phyloP scores from a whole-genome alignment of 92 coral and sea anemone species.

The Heteractis magnifica region DNA sequence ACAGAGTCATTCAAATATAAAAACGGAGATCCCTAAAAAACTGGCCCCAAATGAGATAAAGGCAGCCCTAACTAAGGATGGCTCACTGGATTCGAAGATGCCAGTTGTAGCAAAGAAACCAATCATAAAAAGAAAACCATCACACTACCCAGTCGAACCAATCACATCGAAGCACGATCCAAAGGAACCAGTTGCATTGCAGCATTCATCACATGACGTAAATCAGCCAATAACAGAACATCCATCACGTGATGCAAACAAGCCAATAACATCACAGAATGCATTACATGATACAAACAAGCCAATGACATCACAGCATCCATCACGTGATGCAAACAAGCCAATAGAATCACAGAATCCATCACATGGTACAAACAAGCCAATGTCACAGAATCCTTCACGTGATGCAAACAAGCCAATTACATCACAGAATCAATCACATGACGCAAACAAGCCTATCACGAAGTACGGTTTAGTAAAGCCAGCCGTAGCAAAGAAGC shows the following conservation, averaged over 20 bases:
- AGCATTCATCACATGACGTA: not conserved
- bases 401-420: not conserved
- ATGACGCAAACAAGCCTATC: not conserved
- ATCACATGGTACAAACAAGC: not conserved
- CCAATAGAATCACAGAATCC: slow-evolving; percentile 2
- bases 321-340: not conserved
- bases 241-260: not conserved
- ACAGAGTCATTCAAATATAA: too few relatives aligned
- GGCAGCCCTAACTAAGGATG: not conserved
- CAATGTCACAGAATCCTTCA: not conserved
- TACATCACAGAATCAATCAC: not conserved
- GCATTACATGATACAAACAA: not conserved
- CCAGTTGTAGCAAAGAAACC: not conserved
- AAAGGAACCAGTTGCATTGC: not conserved
- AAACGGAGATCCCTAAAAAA: too few relatives aligned
- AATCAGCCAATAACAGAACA: not conserved
- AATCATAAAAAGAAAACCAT: not conserved
- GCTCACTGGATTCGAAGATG: not conserved
- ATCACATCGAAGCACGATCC: not conserved
- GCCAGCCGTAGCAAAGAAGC: slow-evolving; percentile 9
- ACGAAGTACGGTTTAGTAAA: not conserved
- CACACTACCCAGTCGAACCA: not conserved
- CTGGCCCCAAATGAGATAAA: too few relatives aligned
- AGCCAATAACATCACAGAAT: slow-evolving; percentile 8
- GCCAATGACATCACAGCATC: not conserved